These are phyloP conservation scores for Polylopha cassiicola DNA, from an alignment of 2,888 invertebrate species.

Conservation along the genomic window DNA sequence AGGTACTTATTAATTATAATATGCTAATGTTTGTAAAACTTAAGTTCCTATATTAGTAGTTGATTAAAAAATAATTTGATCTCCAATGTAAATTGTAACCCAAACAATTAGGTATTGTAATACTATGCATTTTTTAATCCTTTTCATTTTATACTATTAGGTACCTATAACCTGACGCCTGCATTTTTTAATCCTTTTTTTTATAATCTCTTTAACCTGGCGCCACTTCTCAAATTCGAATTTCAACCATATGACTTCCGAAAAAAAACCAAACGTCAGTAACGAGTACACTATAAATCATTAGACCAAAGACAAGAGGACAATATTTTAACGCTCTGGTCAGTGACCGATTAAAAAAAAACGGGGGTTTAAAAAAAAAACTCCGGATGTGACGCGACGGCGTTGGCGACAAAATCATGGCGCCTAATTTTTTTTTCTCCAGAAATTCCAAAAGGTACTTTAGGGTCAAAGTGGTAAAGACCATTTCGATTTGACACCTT, in stretches of 20 bases:
- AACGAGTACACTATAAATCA: constrained; percentile 54
- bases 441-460: constrained; percentile 18
- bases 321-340: constrained; percentile 54
- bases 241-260: constrained; percentile 15
- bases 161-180: constrained; percentile 17
- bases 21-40: too few species aligned
- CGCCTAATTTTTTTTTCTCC: constrained; percentile 52
- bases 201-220: neutral
- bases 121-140: neutral
- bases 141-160: constrained; percentile 9
- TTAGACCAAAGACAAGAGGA: constrained; percentile 41
- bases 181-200: constrained; percentile 7
- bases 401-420: constrained; percentile 65
- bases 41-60: too few species aligned
- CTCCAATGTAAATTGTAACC: too few species aligned
- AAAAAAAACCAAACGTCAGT: constrained; percentile 38
- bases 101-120: too few species aligned
- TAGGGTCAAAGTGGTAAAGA: constrained; percentile 14
- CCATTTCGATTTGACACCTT: constrained; percentile 3
- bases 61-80: too few species aligned
- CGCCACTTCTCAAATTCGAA: neutral
- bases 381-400: constrained; percentile 70
- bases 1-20: too few species aligned
- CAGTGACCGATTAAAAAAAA: constrained; percentile 43
- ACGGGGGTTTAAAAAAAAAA: constrained; percentile 38